phyloP scores from a whole-genome alignment of 2,888 invertebrate species.

The Resseliella maxima region DNA sequence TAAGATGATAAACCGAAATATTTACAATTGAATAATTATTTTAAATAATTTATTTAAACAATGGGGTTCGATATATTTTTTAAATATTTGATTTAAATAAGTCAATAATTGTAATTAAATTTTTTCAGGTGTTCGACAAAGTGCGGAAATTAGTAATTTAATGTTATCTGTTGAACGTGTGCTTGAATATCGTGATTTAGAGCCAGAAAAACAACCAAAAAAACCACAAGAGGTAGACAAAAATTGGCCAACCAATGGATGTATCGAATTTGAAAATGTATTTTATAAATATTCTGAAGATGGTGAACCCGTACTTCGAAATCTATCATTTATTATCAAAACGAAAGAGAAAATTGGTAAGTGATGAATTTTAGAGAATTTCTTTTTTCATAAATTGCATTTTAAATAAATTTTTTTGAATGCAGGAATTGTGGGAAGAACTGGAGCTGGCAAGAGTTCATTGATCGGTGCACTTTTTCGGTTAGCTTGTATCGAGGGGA shows the following conservation, averaged over 20 bases:
- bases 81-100: too few species aligned
- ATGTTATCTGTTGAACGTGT: conserved; percentile 79
- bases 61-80: too few species aligned
- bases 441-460: conserved; percentile 80
- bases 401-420: too few species aligned
- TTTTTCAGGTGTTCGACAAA: conserved; percentile 71
- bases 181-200: conserved; percentile 72
- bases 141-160: conserved; percentile 75
- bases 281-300: conserved; percentile 80
- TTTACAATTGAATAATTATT: too few species aligned
- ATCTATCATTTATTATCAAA: conserved; percentile 71
- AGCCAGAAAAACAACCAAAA: conserved; percentile 67
- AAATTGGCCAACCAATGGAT: conserved; percentile 70
- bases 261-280: conserved; percentile 69
- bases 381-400: too few species aligned
- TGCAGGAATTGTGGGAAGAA: conserved; percentile 68
- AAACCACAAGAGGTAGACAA: conserved; percentile 58
- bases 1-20: too few species aligned
- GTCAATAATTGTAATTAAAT: too few species aligned
- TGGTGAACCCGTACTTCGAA: conserved; percentile 82
- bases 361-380: too few species aligned
- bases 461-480: conserved; percentile 71
- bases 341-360: conserved; percentile 71
- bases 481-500: conserved; percentile 75
- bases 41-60: too few species aligned